phyloP scores from a whole-genome alignment of 1,140 invertebrate genomes.

The Leptinotarsa defecta region DNA sequence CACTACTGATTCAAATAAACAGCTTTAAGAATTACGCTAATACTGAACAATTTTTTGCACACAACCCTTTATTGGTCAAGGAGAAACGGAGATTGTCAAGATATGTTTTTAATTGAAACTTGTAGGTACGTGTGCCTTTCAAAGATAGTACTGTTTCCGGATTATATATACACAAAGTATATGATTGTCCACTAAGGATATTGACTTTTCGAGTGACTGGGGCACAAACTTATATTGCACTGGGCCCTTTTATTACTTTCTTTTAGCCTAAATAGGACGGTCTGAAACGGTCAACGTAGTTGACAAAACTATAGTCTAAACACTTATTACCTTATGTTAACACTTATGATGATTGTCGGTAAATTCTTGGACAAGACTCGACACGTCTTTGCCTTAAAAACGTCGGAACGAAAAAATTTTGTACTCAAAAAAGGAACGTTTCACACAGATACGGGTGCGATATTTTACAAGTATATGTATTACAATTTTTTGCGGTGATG shows the following conservation, averaged over 20 bases:
- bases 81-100: slow-evolving; percentile 28
- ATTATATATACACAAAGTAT: slow-evolving; percentile 19
- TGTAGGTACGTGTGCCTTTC: slow-evolving; percentile 42
- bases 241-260: slow-evolving; percentile 23
- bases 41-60: slow-evolving; percentile 34
- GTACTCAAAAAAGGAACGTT: slow-evolving; percentile 28
- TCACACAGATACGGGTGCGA: slow-evolving; percentile 8
- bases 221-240: slow-evolving; percentile 28
- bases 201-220: slow-evolving; percentile 22
- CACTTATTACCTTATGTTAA: slow-evolving; percentile 27
- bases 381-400: slow-evolving; percentile 55
- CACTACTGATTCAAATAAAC: slow-evolving; percentile 4
- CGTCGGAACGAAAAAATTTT: slow-evolving; percentile 43
- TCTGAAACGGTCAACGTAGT: slow-evolving; percentile 35
- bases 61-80: slow-evolving; percentile 33
- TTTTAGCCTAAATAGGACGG: slow-evolving; percentile 29
- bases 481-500: slow-evolving; percentile 9
- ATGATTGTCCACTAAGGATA: slow-evolving; percentile 30
- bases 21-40: slow-evolving; percentile 25
- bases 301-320: slow-evolving; percentile 23
- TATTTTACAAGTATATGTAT: slow-evolving; percentile 16
- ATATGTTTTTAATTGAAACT: slow-evolving; percentile 51
- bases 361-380: slow-evolving; percentile 57
- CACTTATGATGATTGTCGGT: slow-evolving; percentile 53
- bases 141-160: slow-evolving; percentile 5